These are phyloP conservation scores for Microcebus lehilahytsara DNA, from an alignment of 2,113 vertebrate species.

Conservation along the genomic window DNA sequence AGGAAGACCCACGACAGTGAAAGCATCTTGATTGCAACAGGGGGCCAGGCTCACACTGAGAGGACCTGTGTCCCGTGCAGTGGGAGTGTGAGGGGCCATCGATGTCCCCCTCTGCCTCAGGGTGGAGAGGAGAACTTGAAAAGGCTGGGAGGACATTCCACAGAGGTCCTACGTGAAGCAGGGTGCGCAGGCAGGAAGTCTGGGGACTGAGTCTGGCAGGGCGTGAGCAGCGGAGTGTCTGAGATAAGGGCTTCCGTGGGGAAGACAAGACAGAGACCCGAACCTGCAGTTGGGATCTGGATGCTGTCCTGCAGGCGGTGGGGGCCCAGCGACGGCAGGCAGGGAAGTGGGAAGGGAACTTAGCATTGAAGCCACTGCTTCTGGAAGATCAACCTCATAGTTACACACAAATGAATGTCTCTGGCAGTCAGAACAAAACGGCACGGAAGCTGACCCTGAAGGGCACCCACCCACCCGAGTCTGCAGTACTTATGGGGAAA, in stretches of 20 bases:
- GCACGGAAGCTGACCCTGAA: neutral
- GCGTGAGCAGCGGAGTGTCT: neutral
- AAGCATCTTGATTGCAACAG: neutral
- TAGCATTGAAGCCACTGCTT: accelerated
- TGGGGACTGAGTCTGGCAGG: neutral
- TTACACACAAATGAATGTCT: neutral
- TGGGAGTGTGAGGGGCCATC: neutral
- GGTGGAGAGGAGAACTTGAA: neutral
- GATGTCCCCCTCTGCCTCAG: accelerated
- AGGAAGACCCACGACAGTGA: neutral
- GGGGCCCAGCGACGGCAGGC: neutral
- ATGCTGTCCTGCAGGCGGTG: neutral
- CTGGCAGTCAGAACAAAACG: neutral
- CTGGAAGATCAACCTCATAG: neutral
- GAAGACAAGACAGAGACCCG: neutral
- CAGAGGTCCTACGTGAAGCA: neutral
- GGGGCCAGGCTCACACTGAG: accelerated
- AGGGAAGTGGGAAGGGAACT: neutral
- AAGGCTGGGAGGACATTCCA: neutral
- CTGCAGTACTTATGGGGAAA: neutral
- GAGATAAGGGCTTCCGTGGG: neutral
- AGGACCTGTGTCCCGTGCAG: accelerated
- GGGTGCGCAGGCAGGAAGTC: neutral
- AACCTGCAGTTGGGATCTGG: neutral
- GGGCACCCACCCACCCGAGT: too few species aligned